These are phyloP conservation scores for Percopsis transmontana DNA, from an alignment of 2,113 vertebrate species.

Conservation along the genomic window DNA sequence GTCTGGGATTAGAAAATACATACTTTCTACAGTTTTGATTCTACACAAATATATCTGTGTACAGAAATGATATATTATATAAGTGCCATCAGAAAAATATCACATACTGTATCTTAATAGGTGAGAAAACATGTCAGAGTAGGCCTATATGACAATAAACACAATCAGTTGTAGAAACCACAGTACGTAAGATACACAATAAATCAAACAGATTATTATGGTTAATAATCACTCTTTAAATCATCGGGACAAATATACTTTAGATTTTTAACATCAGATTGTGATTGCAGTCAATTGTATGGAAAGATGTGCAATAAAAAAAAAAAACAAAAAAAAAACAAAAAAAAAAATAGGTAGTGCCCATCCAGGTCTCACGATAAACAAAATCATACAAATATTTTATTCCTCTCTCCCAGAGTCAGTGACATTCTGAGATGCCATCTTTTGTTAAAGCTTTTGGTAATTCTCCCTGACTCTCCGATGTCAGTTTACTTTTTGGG, in stretches of 20 bases:
- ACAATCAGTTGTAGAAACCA: slow-evolving; percentile 6
- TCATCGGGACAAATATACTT: neutral
- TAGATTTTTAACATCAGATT: neutral
- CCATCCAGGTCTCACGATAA: too few relatives aligned
- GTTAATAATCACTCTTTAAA: neutral
- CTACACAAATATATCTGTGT: slow-evolving; percentile 14
- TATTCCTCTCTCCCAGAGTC: too few relatives aligned
- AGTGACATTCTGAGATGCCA: neutral
- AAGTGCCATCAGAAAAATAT: too few relatives aligned
- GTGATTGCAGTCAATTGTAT: slow-evolving; percentile 1
- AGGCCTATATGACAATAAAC: neutral
- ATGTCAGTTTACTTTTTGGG: too few relatives aligned
- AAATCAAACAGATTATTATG: slow-evolving; percentile 11
- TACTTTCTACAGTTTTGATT: slow-evolving; percentile 17
- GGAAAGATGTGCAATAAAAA: neutral
- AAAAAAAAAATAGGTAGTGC: too few relatives aligned
- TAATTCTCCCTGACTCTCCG: too few relatives aligned
- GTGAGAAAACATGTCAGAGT: too few relatives aligned
- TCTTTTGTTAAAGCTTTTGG: slow-evolving; percentile 17
- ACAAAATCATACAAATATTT: too few relatives aligned
- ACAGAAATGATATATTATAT: neutral
- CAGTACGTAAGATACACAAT: slow-evolving; percentile 7
- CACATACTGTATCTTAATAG: too few relatives aligned
- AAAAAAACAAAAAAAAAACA: slow-evolving; percentile 1
- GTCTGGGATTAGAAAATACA: neutral